Evolutionary conservation across 2,888 invertebrate genomes (phyloP), one percentile per base, ranked within the genome.

Genomic region (Beris morrisii): DNA sequence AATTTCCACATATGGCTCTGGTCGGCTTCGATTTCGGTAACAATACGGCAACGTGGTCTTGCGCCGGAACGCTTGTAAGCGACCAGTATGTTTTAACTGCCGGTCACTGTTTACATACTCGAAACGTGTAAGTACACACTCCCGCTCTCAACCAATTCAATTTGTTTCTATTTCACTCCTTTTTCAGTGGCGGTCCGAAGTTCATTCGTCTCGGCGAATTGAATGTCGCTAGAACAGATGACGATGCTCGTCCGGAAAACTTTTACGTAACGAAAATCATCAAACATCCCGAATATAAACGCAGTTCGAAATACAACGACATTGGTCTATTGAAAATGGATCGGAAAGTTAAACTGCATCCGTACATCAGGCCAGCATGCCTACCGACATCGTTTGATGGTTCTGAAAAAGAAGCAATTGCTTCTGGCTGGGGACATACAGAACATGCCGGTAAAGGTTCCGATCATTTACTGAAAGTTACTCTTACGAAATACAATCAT

Each of bases 341-440:
- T n/a, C 3, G 53, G 12, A 32, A 52, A 22, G 64, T 46, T 9
- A 50, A 12, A 53, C 55, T 68, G 6, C 56, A 13, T 50, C 57
- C 53, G 4, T 68, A 63, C 22, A 78, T 83, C 6, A 77, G 76
- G 4, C 83, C 83, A 0, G 82, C 83, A 0, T 83, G 83, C 58
- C 71, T 83, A 0, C 75, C 76, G 0, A 52, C 55, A 9, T 9
- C 22, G 22, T 44, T 43, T 28, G 66, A 63, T 31, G 53, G 52
- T 1, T 31, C 56, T 12, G 78, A 78, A 0, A 70, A 74, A 0
- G 74, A 77, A 0, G 72, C 82, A 44, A 75, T 83, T 2, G 82
- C 82, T 0, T 82, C 83, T 0, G 83, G 83, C 0, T 83, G 83
- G 83, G 83, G 82, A 0, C 74, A 75, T 11, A 83, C 82, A 0